phyloP scores from a whole-genome alignment of 1,140 invertebrate genomes.

The Listronotus bonariensis region DNA sequence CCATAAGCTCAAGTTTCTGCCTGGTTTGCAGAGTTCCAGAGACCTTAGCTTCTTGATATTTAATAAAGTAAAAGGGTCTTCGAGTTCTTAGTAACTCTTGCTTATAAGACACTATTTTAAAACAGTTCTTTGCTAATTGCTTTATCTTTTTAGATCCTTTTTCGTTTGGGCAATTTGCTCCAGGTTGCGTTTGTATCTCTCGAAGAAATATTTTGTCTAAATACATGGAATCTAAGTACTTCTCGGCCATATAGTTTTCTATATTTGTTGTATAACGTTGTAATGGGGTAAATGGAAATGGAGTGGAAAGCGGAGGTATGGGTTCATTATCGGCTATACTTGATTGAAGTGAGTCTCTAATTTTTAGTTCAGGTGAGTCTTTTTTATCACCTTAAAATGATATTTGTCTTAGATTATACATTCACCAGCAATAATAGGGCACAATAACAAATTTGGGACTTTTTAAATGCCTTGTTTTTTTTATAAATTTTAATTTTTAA shows the following conservation, averaged over 20 bases:
- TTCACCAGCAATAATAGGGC: no score
- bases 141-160: conserved; percentile 56
- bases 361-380: conserved; percentile 29
- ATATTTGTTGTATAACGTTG: conserved; percentile 58
- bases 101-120: conserved; percentile 50
- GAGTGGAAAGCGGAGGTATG: conserved; percentile 43
- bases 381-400: no score
- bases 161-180: conserved; percentile 58
- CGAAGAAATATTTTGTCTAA: conserved; percentile 61
- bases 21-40: conserved; percentile 54
- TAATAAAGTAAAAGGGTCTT: conserved; percentile 61
- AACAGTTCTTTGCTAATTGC: conserved; percentile 55
- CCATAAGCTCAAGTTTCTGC: conserved; percentile 55
- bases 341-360: conserved; percentile 54
- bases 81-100: conserved; percentile 60
- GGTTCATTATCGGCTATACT: conserved; percentile 47
- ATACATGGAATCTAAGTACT: conserved; percentile 62
- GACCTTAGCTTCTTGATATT: conserved; percentile 59
- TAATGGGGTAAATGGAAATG: conserved; percentile 52
- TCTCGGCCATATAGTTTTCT: conserved; percentile 59
- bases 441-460: no score
- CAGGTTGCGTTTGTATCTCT: conserved; percentile 54
- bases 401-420: no score
- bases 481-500: no score
- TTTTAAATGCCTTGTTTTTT: no score